Conservation (phyloP, 2,113 vertebrate species). For the Catharus fuscescens region DNA sequence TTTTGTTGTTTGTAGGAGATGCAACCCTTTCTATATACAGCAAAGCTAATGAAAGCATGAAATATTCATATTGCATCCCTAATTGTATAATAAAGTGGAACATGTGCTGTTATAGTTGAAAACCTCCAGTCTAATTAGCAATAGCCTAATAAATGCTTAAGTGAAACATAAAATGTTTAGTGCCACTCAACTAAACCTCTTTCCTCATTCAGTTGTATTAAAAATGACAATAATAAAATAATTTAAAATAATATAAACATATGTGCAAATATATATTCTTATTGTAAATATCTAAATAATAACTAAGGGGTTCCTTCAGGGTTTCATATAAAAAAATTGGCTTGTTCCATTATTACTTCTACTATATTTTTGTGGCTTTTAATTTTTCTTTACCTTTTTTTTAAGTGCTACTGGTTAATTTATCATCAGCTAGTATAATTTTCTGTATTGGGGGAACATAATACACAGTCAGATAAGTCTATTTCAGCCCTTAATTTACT, state of each 20-base stretch:
- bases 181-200: not conserved
- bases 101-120: not conserved
- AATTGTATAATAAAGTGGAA: constrained; percentile 47
- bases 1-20: not conserved
- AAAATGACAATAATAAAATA: not conserved
- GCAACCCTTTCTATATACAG: not conserved
- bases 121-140: constrained; percentile 23
- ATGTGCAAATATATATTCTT: not conserved
- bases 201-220: not conserved
- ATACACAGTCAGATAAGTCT: not conserved
- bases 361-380: not conserved
- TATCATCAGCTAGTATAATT: not conserved
- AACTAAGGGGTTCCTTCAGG: not conserved
- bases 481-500: not conserved
- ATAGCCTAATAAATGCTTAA: constrained; percentile 16
- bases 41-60: constrained; percentile 44
- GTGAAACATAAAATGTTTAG: not conserved
- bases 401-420: not conserved
- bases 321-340: not conserved
- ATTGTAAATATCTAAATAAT: not conserved
- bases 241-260: not conserved
- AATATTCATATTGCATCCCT: constrained; percentile 50
- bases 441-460: not conserved
- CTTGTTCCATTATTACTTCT: not conserved
- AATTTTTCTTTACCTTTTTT: not conserved